phyloP scores from a whole-genome alignment of 2,888 invertebrate genomes.

The Neoitamus cyanurus region DNA sequence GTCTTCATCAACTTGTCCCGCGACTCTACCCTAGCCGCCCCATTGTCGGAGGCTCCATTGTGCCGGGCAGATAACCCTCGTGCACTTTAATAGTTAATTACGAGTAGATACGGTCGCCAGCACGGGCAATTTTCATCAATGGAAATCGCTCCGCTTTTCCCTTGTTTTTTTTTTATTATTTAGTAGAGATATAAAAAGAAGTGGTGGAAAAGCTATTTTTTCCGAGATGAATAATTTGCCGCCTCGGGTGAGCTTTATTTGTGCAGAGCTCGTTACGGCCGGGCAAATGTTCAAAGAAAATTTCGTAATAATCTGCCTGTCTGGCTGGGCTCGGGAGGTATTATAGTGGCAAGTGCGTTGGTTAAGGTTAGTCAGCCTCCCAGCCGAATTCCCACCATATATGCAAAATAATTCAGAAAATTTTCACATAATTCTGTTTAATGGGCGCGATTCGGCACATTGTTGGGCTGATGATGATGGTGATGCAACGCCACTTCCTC shows the following conservation, averaged over 20 bases:
- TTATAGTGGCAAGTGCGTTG: background rate
- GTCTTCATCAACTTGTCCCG: background rate
- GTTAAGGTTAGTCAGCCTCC: background rate
- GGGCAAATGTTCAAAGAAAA: background rate
- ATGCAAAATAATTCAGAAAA: background rate
- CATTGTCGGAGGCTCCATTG: background rate
- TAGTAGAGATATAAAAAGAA: background rate
- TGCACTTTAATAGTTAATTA: conserved; percentile 36
- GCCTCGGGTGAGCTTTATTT: background rate
- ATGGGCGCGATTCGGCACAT: background rate
- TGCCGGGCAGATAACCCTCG: background rate
- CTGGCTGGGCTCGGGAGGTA: background rate
- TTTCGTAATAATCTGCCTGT: background rate
- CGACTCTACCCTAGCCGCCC: background rate
- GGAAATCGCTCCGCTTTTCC: background rate
- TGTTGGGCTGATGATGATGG: background rate
- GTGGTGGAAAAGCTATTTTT: background rate
- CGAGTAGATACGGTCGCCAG: background rate
- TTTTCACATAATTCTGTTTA: background rate
- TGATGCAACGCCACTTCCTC: background rate
- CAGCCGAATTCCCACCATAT: background rate
- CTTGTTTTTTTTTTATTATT: background rate
- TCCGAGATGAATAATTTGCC: background rate
- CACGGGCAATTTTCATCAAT: conserved; percentile 16
- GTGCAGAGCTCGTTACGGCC: background rate